These are phyloP conservation scores for Sciurus niger DNA, from an alignment of 2,113 vertebrate species.

Conservation along the genomic window DNA sequence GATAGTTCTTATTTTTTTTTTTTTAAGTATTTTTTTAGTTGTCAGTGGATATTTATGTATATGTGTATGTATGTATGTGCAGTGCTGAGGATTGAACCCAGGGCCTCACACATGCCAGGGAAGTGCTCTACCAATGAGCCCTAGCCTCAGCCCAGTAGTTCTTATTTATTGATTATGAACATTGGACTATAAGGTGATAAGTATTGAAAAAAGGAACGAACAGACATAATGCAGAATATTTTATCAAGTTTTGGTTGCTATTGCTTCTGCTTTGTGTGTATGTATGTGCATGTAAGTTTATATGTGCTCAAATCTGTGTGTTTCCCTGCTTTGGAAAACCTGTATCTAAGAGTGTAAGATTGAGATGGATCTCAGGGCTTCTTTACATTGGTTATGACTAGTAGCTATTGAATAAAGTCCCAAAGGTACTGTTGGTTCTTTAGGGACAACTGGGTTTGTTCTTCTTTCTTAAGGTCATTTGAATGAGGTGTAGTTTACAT, in stretches of 20 bases:
- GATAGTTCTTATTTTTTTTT: too few species aligned
- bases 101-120: too few species aligned
- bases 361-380: constrained; percentile 4
- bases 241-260: neutral
- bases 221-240: neutral
- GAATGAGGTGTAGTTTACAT: neutral
- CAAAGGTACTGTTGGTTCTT: neutral
- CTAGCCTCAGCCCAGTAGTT: too few species aligned
- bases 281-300: neutral
- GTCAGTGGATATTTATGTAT: too few species aligned
- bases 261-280: neutral
- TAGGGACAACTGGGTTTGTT: neutral
- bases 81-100: too few species aligned
- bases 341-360: neutral
- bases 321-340: neutral
- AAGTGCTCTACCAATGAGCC: too few species aligned
- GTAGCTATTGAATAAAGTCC: neutral
- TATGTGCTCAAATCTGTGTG: neutral
- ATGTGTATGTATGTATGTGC: too few species aligned
- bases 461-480: neutral
- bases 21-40: too few species aligned
- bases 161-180: neutral
- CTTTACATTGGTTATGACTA: too few species aligned
- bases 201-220: neutral
- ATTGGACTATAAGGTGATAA: neutral